Conservation (phyloP, 1,140 invertebrate species). For the Lamellibrachia luymesi region DNA sequence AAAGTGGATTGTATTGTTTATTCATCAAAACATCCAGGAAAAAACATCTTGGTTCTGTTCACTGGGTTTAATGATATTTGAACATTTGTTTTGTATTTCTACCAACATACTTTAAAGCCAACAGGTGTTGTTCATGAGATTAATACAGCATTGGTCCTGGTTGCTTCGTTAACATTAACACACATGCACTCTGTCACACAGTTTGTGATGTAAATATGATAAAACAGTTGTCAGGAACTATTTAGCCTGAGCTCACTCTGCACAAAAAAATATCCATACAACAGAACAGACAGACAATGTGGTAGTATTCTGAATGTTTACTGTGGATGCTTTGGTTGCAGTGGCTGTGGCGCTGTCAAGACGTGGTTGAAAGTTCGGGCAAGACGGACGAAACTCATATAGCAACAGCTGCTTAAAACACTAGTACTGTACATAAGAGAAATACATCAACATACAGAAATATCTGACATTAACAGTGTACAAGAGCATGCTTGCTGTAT, state of each 20-base stretch:
- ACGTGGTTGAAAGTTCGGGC: neutral
- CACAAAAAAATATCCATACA: neutral
- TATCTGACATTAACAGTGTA: neutral
- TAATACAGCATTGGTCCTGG: neutral
- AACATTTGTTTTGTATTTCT: no score
- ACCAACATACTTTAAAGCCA: neutral
- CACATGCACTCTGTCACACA: neutral
- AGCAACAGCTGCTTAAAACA: neutral
- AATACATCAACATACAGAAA: neutral
- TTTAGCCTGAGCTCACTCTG: neutral
- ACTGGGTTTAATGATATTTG: no score
- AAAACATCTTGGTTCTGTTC: neutral
- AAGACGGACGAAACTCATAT: neutral
- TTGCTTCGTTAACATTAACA: neutral
- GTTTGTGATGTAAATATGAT: neutral
- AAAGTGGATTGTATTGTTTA: neutral
- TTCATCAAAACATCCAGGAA: neutral
- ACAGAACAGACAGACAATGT: neutral
- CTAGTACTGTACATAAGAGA: neutral
- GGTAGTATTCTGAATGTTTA: neutral
- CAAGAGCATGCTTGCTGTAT: neutral
- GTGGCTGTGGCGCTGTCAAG: neutral
- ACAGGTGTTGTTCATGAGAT: neutral
- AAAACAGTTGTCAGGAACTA: neutral
- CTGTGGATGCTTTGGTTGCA: neutral